phyloP scores from a whole-genome alignment of 2,113 vertebrate species.

The human region DNA sequence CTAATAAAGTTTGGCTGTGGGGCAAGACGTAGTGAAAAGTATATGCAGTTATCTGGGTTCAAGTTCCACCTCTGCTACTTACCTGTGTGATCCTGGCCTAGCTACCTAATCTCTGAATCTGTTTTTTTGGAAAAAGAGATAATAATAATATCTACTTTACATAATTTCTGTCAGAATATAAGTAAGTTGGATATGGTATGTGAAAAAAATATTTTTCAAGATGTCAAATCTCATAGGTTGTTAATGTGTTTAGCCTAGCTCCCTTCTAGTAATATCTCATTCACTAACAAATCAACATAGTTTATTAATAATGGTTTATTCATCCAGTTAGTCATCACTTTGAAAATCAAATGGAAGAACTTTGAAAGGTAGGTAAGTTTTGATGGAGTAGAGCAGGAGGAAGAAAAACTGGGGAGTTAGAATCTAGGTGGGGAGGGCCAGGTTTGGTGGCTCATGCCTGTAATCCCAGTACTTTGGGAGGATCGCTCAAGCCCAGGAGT shows the following conservation, averaged over 20 bases:
- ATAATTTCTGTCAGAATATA: background rate
- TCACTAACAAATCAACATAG: background rate
- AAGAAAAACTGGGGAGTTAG: background rate
- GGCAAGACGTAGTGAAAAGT: background rate
- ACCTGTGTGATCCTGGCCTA: background rate
- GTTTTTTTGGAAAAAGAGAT: background rate
- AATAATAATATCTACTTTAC: background rate
- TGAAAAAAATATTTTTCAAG: background rate
- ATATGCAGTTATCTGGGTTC: background rate
- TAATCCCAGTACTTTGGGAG: too few relatives aligned
- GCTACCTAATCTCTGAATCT: too few relatives aligned
- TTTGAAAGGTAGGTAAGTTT: background rate
- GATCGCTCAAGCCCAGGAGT: too few relatives aligned
- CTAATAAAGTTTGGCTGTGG: background rate
- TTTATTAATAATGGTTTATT: background rate
- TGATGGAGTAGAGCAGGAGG: background rate
- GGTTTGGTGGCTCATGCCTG: too few relatives aligned
- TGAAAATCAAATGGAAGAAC: background rate
- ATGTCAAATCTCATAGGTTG: background rate
- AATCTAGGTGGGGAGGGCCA: background rate
- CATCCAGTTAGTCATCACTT: background rate
- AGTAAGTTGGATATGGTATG: background rate
- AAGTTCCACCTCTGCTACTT: background rate
- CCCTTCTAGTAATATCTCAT: background rate
- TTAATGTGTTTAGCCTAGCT: background rate